phyloP scores from a whole-genome alignment of 2,113 vertebrate species.

The Microtus richardsoni region DNA sequence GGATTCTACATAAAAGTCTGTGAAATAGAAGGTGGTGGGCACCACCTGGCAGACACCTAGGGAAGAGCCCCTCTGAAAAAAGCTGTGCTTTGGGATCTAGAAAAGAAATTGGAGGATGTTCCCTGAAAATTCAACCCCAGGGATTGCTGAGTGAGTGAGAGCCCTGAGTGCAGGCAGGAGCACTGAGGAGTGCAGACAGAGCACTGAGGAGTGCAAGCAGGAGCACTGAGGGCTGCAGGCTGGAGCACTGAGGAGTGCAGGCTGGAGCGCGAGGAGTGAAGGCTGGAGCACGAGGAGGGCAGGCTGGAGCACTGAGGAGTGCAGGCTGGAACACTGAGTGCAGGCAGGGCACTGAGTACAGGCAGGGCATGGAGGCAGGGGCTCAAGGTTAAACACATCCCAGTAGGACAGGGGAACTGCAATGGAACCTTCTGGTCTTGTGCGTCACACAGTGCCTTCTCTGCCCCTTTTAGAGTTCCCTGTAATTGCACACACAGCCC shows the following conservation, averaged over 20 bases:
- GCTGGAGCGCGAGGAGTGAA: too few species aligned
- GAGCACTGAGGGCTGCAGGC: too few species aligned
- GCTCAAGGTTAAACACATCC: background rate
- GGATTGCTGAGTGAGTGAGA: background rate
- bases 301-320: too few species aligned
- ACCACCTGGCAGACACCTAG: background rate
- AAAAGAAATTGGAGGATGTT: background rate
- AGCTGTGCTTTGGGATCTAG: background rate
- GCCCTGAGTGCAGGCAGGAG: too few species aligned
- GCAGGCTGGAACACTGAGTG: too few species aligned
- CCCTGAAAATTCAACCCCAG: background rate
- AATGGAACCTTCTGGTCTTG: background rate
- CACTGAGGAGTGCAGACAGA: too few species aligned
- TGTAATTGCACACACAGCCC: background rate
- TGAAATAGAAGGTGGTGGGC: background rate
- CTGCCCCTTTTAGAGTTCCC: background rate
- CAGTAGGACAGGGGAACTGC: accelerated
- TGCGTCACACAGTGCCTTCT: background rate
- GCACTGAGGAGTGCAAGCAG: too few species aligned
- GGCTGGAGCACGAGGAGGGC: too few species aligned
- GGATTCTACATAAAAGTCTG: background rate
- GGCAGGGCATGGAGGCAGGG: background rate
- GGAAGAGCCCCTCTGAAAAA: background rate
- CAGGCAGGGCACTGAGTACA: too few species aligned
- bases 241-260: too few species aligned